These are phyloP conservation scores for Copsychus sechellarum DNA, from an alignment of 2,113 vertebrate species.

Conservation along the genomic window DNA sequence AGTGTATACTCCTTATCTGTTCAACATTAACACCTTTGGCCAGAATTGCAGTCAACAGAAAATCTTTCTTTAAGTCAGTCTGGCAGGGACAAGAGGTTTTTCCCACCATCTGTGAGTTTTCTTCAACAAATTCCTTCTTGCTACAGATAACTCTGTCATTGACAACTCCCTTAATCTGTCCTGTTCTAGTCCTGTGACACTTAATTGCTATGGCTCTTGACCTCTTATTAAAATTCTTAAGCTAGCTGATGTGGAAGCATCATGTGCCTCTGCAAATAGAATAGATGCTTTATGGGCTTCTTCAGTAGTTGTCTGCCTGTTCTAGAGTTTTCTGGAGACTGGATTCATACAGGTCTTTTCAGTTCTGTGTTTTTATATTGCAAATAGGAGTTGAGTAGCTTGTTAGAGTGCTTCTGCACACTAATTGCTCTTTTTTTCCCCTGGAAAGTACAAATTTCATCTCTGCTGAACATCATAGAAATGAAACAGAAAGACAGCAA, in stretches of 20 bases:
- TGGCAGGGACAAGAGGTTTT: neutral
- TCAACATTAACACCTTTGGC: neutral
- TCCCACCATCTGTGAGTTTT: neutral
- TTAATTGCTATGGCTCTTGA: constrained; percentile 4
- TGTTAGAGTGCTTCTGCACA: neutral
- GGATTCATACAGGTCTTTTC: neutral
- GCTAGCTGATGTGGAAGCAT: neutral
- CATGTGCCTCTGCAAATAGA: neutral
- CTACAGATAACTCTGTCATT: neutral
- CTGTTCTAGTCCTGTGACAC: neutral
- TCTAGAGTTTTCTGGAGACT: neutral
- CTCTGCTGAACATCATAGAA: neutral
- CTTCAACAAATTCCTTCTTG: neutral
- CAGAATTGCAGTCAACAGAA: neutral
- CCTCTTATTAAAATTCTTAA: constrained; percentile 7
- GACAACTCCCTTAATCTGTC: constrained; percentile 17
- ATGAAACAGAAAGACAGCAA: neutral
- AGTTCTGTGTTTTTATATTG: neutral
- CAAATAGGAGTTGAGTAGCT: neutral
- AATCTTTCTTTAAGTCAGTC: neutral
- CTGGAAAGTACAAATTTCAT: neutral
- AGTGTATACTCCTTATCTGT: neutral
- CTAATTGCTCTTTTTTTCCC: neutral
- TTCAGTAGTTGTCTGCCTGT: neutral
- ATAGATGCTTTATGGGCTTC: neutral